Conservation (phyloP, 2,113 vertebrate species). For the Triplophysa tibetana region DNA sequence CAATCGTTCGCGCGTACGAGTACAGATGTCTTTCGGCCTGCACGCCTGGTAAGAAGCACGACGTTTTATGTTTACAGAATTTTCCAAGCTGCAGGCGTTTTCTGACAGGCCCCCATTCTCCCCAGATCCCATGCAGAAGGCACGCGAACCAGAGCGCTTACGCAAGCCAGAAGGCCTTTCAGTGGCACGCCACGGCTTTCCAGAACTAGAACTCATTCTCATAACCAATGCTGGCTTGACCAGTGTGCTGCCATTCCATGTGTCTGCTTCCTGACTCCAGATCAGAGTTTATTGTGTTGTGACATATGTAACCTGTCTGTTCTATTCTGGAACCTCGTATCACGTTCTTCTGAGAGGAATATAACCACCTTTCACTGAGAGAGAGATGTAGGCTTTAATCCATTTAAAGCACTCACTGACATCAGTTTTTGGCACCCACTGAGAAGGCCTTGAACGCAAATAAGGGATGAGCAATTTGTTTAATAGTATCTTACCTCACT, state of each 20-base stretch:
- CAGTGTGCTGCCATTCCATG: neutral
- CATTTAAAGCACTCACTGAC: constrained; percentile 55
- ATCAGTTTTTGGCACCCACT: constrained; percentile 45
- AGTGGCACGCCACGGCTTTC: neutral
- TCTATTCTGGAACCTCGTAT: neutral
- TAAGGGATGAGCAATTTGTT: constrained; percentile 51
- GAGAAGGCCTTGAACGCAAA: constrained; percentile 30
- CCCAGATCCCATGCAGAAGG: constrained; percentile 53
- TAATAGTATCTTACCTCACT: constrained; percentile 57
- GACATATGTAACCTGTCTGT: neutral
- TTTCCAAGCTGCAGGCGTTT: constrained; percentile 70
- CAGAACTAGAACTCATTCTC: neutral
- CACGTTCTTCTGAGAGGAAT: neutral
- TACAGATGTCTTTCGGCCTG: constrained; percentile 39
- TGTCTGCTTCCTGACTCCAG: neutral
- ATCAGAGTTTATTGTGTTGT: neutral
- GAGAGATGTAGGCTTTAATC: constrained; percentile 44
- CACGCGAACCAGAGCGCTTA: constrained; percentile 39
- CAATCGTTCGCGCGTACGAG: constrained; percentile 26
- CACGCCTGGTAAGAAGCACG: constrained; percentile 53
- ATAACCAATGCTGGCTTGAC: neutral
- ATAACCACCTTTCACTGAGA: neutral
- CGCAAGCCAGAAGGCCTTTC: constrained; percentile 3
- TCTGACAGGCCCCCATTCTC: constrained; percentile 62
- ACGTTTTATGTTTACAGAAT: constrained; percentile 68